phyloP scores from a whole-genome alignment of 2,113 vertebrate genomes.

The Laticauda laticaudata region DNA sequence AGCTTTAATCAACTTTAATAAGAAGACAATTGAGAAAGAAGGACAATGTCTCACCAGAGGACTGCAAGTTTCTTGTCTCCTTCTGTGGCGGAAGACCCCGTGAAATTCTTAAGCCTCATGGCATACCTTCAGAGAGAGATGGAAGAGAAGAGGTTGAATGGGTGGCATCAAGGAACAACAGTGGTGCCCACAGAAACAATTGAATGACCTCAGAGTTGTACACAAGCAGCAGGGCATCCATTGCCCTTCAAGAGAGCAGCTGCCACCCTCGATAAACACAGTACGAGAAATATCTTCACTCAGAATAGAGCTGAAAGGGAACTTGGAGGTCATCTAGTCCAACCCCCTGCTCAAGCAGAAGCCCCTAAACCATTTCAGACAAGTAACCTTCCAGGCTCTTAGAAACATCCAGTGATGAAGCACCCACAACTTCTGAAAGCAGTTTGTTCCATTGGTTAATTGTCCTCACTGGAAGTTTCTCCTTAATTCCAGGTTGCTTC shows the following conservation, averaged over 20 bases:
- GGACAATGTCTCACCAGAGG: conserved; percentile 81
- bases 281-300: background rate
- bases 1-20: background rate
- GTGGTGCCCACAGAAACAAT: background rate
- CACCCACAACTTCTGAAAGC: no score
- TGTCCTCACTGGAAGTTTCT: background rate
- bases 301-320: background rate
- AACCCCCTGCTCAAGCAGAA: background rate
- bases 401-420: background rate
- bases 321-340: background rate
- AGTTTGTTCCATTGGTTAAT: background rate
- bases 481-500: background rate
- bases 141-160: conserved; percentile 12
- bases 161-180: conserved; percentile 17
- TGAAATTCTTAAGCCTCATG: conserved; percentile 98
- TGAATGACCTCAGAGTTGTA: background rate
- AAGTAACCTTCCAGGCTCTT: background rate
- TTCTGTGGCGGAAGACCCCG: conserved; percentile 87
- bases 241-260: background rate
- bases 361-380: background rate
- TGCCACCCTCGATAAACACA: background rate
- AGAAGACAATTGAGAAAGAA: conserved; percentile 41
- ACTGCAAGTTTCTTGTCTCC: conserved; percentile 95
- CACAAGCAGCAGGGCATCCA: background rate
- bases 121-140: conserved; percentile 83